Conservation (phyloP, 2,113 vertebrate genomes). For the Todiramphus saurophagus region DNA sequence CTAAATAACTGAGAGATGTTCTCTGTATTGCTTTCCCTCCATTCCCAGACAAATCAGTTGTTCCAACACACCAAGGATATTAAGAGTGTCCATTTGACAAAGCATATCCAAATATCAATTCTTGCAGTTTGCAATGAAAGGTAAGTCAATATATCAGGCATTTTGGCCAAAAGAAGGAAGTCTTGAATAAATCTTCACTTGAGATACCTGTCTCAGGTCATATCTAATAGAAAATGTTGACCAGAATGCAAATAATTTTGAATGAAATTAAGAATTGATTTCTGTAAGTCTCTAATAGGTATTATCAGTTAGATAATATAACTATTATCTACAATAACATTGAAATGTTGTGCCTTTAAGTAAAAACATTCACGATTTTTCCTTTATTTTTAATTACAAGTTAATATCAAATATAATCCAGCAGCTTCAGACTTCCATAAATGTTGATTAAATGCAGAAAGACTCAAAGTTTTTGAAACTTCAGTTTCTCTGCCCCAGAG, state of each 20-base stretch:
- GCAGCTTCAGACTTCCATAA: not conserved
- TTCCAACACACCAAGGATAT: not conserved
- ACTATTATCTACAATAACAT: not conserved
- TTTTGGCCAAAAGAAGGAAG: not conserved
- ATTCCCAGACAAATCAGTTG: not conserved
- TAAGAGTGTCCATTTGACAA: not conserved
- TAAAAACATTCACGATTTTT: not conserved
- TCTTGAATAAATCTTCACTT: not conserved
- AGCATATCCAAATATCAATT: not conserved
- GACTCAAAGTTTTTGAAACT: not conserved
- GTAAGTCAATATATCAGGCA: not conserved
- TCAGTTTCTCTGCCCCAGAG: not conserved
- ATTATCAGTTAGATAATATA: not conserved
- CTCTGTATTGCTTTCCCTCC: not conserved
- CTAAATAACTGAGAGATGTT: not conserved
- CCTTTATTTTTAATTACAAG: not conserved
- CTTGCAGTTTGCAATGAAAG: not conserved
- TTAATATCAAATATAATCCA: not conserved
- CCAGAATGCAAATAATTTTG: not conserved
- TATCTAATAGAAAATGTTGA: not conserved
- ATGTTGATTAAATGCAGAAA: not conserved
- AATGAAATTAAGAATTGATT: not conserved
- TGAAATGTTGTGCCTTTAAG: not conserved
- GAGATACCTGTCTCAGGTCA: not conserved
- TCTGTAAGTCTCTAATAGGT: not conserved